Percentiles rank a stretch among this genome's conserved stretches.
phyloP scores from a whole-genome alignment of 2,797 vertebrate genomes.

The Anniella stebbinsi region DNA sequence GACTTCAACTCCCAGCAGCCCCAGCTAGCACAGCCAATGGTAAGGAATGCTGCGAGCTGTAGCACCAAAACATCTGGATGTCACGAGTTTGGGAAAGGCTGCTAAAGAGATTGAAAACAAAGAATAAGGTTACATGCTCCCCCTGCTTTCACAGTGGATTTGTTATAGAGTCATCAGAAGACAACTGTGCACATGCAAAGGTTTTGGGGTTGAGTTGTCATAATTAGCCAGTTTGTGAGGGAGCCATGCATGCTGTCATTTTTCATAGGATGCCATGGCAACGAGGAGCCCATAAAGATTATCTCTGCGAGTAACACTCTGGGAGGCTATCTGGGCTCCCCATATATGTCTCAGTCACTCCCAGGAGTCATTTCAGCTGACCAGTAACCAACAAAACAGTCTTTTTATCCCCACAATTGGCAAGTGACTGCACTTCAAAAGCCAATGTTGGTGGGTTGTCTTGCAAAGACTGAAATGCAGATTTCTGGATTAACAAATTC shows the following conservation, averaged over 20 bases:
- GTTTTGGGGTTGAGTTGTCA: not conserved
- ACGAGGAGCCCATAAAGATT: not conserved
- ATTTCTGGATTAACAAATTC: not conserved
- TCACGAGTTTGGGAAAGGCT: no score
- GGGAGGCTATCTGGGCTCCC: not conserved
- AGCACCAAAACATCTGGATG: no score
- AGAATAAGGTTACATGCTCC: not conserved
- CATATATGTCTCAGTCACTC: not conserved
- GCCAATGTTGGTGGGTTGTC: not conserved
- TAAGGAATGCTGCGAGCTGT: no score
- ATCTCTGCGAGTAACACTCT: not conserved
- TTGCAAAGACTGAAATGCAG: not conserved
- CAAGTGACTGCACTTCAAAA: conserved; percentile 1
- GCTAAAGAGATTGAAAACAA: not conserved
- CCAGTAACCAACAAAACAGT: not conserved
- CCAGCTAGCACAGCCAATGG: no score
- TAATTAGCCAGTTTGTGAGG: not conserved
- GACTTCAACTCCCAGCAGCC: no score
- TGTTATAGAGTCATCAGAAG: not conserved
- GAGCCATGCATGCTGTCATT: not conserved
- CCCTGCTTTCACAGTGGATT: not conserved
- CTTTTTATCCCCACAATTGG: not conserved
- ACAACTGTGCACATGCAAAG: not conserved
- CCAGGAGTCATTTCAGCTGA: not conserved
- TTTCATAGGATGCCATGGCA: not conserved